Conservation (phyloP, 2,113 vertebrate genomes). For the Periophthalmus modestus region DNA sequence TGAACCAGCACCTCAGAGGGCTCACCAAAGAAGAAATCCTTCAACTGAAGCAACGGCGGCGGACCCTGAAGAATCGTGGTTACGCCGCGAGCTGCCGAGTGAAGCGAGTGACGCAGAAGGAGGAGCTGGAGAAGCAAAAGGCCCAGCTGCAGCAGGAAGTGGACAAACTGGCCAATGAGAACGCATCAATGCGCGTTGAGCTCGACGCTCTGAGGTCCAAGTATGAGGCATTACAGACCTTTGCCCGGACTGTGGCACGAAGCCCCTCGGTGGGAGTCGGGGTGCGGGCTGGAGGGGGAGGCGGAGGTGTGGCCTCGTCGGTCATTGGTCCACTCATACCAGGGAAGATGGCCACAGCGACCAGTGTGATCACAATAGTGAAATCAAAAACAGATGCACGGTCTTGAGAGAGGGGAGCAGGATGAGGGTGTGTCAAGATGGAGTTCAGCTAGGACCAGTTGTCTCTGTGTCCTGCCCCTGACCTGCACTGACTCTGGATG, state of each 20-base stretch:
- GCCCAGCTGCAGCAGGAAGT: constrained; percentile 96
- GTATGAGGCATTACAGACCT: constrained; percentile 98
- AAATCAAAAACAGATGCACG: constrained; percentile 96
- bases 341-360: constrained; percentile 90
- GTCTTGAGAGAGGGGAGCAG: constrained; percentile 77
- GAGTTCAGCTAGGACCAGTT: constrained; percentile 43
- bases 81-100: constrained; percentile 97
- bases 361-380: constrained; percentile 98
- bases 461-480: constrained; percentile 53
- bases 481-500: constrained; percentile 7
- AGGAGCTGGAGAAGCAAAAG: constrained; percentile 98
- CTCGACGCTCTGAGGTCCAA: constrained; percentile 95
- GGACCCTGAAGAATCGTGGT: constrained; percentile 95
- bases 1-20: constrained; percentile 97
- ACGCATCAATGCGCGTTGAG: constrained; percentile 95
- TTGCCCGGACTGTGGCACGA: constrained; percentile 94
- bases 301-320: constrained; percentile 82
- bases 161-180: constrained; percentile 96
- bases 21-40: constrained; percentile 96
- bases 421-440: constrained; percentile 34
- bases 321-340: constrained; percentile 91
- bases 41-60: constrained; percentile 94
- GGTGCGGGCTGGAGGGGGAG: constrained; percentile 74
- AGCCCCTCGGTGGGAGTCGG: constrained; percentile 83
- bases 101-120: constrained; percentile 96